phyloP scores from a whole-genome alignment of 2,113 vertebrate genomes.

The Tyrannus savana region DNA sequence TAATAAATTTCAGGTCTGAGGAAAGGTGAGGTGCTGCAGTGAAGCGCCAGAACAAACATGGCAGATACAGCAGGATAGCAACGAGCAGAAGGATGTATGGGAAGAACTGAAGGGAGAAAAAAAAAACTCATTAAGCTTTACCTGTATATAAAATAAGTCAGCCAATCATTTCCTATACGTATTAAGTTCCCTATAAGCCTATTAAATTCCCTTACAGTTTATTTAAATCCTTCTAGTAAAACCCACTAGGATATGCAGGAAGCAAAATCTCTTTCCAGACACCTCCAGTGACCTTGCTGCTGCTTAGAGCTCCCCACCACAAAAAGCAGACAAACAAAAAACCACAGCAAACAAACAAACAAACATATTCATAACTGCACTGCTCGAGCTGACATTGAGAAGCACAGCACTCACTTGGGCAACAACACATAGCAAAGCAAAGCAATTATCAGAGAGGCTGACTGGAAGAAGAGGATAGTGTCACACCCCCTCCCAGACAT shows the following conservation, averaged over 20 bases:
- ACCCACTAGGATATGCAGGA: neutral
- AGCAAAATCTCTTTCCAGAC: neutral
- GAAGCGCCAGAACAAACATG: slow-evolving; percentile 89
- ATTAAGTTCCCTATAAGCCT: neutral
- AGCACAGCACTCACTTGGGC: neutral
- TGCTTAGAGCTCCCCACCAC: neutral
- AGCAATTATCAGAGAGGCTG: neutral
- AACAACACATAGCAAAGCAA: neutral
- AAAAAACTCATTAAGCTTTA: neutral
- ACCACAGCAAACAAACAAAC: neutral
- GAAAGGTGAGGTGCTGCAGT: slow-evolving; percentile 87
- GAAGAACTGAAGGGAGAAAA: slow-evolving; percentile 82
- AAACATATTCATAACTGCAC: neutral
- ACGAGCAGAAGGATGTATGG: slow-evolving; percentile 90
- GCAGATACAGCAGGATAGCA: slow-evolving; percentile 89
- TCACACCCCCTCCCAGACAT: fast-evolving
- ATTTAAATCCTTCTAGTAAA: neutral
- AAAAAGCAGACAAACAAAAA: neutral
- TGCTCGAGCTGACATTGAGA: neutral
- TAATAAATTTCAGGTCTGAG: slow-evolving; percentile 93
- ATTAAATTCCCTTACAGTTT: neutral
- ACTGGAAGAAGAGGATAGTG: neutral
- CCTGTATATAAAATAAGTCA: neutral
- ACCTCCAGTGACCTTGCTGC: neutral
- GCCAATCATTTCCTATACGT: neutral